phyloP scores from a whole-genome alignment of 2,797 vertebrate species.

The Danio kyathit region DNA sequence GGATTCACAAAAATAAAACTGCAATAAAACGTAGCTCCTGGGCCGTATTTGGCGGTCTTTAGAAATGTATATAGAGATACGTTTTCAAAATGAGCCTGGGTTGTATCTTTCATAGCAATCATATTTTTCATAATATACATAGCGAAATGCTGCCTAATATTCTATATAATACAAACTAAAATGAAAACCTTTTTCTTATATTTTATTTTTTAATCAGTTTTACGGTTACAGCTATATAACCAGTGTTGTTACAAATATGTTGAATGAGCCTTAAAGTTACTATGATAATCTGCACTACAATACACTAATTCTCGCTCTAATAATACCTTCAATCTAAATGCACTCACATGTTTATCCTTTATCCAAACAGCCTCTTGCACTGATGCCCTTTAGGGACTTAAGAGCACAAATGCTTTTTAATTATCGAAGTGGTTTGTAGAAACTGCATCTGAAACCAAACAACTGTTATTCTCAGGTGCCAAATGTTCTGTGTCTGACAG shows the following conservation, averaged over 20 bases:
- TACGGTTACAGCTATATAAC: not conserved
- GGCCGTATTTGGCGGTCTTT: no score
- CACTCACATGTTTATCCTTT: constrained; percentile 9
- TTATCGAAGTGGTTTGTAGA: constrained; percentile 5
- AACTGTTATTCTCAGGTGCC: constrained; percentile 18
- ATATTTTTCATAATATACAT: not conserved
- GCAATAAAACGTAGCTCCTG: no score
- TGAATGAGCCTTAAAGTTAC: not conserved
- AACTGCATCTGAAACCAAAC: constrained; percentile 11
- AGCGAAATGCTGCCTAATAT: not conserved
- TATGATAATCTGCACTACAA: not conserved
- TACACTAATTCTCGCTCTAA: not conserved
- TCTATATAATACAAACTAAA: no score
- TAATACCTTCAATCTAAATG: not conserved
- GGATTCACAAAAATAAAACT: no score
- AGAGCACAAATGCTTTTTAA: constrained; percentile 15
- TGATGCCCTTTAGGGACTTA: not conserved
- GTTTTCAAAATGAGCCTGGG: no score
- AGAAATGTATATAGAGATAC: no score
- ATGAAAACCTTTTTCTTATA: not conserved
- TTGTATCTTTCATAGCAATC: no score
- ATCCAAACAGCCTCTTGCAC: constrained; percentile 17
- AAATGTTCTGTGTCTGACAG: constrained; percentile 21
- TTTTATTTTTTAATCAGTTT: not conserved
- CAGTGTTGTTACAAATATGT: not conserved